Conservation (phyloP, 2,888 invertebrate genomes). For the Eucriotettix oculatus region DNA sequence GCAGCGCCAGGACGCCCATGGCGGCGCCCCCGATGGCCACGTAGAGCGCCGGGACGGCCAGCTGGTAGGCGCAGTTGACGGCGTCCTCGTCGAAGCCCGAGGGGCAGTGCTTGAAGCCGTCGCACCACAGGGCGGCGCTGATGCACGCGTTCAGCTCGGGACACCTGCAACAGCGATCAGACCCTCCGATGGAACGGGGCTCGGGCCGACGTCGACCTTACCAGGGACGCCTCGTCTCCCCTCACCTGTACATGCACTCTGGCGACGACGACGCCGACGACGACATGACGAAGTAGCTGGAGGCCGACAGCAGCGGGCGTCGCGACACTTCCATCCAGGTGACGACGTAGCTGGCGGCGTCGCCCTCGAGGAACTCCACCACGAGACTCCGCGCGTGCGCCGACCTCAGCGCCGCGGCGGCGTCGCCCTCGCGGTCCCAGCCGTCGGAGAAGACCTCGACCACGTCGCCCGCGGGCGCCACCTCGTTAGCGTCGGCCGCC, state of each 20-base stretch:
- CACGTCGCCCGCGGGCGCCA: constrained; percentile 11
- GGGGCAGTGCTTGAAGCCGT: constrained; percentile 61
- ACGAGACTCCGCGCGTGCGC: constrained; percentile 52
- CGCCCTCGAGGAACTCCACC: constrained; percentile 56
- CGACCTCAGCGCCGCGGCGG: constrained; percentile 17
- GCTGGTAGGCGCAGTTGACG: constrained; percentile 52
- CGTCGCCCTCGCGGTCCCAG: constrained; percentile 32
- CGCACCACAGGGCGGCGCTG: constrained; percentile 62
- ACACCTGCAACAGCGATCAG: constrained; percentile 38
- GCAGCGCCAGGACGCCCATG: constrained; percentile 39
- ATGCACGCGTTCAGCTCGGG: constrained; percentile 70
- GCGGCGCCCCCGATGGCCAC: constrained; percentile 46
- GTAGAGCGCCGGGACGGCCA: constrained; percentile 47
- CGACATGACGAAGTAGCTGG: constrained; percentile 36
- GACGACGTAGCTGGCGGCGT: constrained; percentile 54
- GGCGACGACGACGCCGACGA: constrained; percentile 23
- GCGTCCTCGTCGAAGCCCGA: constrained; percentile 69
- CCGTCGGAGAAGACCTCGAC: constrained; percentile 59
- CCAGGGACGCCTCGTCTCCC: constrained; percentile 1
- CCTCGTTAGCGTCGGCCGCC: constrained; percentile 13
- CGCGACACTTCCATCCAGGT: constrained; percentile 65
- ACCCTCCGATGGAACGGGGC: no score
- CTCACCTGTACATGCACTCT: constrained; percentile 56
- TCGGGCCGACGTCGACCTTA: no score
- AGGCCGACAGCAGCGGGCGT: constrained; percentile 21